Percentiles rank a stretch among this genome's conserved stretches.
phyloP scores from a whole-genome alignment of 2,888 invertebrate genomes.

The Girardia tigrina region DNA sequence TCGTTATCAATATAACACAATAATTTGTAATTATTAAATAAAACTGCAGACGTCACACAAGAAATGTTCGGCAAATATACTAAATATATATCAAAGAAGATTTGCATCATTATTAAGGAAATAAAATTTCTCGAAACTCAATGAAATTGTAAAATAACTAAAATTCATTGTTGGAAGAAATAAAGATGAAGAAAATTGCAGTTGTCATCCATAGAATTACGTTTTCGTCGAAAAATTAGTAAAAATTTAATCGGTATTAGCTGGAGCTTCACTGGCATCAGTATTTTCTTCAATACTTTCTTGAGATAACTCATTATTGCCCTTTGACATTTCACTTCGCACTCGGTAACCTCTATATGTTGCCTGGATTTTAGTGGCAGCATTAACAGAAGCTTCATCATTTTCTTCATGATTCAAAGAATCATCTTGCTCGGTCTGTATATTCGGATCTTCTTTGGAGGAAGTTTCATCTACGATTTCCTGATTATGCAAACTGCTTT shows the following conservation, averaged over 20 bases:
- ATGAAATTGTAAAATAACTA: conserved; percentile 19
- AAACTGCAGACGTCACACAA: too few relatives aligned
- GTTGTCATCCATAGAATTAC: neutral
- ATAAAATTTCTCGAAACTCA: conserved; percentile 11
- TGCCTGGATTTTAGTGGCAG: neutral
- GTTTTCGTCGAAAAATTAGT: neutral
- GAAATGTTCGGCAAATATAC: too few relatives aligned
- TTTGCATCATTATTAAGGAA: neutral
- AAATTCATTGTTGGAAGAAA: neutral
- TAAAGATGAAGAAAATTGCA: neutral
- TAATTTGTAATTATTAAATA: too few relatives aligned
- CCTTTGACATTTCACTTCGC: neutral
- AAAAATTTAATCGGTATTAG: neutral
- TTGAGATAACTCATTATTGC: neutral
- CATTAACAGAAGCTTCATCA: neutral
- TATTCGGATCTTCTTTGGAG: neutral
- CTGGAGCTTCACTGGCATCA: neutral
- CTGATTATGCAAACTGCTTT: neutral
- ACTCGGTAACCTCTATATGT: neutral
- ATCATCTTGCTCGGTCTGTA: neutral
- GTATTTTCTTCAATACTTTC: conserved; percentile 2
- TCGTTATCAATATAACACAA: too few relatives aligned
- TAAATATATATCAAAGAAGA: too few relatives aligned
- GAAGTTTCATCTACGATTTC: conserved; percentile 10
- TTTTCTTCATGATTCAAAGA: neutral